These are phyloP conservation scores for Atherinosoma microstoma DNA, from an alignment of 2,797 vertebrate species.

Conservation along the genomic window DNA sequence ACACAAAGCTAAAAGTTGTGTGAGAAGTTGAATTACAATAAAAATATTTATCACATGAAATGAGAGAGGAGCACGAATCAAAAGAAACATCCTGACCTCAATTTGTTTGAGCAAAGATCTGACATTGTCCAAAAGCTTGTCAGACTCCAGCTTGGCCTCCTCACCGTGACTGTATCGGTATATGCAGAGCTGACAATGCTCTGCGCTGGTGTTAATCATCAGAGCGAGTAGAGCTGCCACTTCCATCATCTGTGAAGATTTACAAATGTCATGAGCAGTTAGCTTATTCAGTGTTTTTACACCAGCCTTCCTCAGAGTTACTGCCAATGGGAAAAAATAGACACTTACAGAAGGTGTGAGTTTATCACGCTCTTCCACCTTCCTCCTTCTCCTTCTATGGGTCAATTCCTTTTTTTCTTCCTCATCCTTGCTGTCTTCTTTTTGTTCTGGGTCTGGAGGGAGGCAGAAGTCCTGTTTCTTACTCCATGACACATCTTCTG, in stretches of 20 bases:
- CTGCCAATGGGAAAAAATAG: background rate
- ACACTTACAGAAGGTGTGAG: slow-evolving; percentile 60
- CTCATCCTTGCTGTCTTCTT: background rate
- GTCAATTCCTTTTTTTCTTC: background rate
- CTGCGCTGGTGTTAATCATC: slow-evolving; percentile 82
- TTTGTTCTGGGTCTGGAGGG: slow-evolving; percentile 44
- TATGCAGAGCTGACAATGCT: slow-evolving; percentile 71
- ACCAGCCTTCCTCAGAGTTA: background rate
- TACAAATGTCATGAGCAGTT: background rate
- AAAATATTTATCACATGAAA: background rate
- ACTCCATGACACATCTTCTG: accelerated
- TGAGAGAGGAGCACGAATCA: background rate
- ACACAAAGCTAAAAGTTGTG: too few species aligned
- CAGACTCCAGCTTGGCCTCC: slow-evolving; percentile 66
- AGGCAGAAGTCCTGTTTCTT: slow-evolving; percentile 72
- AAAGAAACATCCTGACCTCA: slow-evolving; percentile 61
- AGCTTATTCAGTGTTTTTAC: background rate
- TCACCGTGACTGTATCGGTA: accelerated
- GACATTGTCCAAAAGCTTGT: slow-evolving; percentile 82
- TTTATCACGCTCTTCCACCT: background rate
- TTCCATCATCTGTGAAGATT: slow-evolving; percentile 61
- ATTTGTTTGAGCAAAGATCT: slow-evolving; percentile 56
- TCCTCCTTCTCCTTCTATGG: accelerated
- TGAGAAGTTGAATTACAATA: background rate
- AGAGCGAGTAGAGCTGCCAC: slow-evolving; percentile 70